Percentiles rank a stretch among this genome's conserved stretches.
These are phyloP conservation scores for Herminia tarsipennalis DNA, from an alignment of 2,888 invertebrate genomes.

Conservation along the genomic window DNA sequence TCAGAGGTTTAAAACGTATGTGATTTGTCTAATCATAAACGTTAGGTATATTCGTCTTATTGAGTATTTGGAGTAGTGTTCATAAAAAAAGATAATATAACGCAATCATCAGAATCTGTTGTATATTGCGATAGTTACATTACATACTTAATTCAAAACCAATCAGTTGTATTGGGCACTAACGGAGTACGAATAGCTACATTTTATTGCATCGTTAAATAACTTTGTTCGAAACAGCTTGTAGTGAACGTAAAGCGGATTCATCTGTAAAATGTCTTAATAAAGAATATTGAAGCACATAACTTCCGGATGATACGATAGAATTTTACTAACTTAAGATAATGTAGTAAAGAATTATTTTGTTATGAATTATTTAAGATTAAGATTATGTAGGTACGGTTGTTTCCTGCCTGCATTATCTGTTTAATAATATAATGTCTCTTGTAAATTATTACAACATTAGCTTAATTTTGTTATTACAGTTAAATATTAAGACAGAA, in stretches of 20 bases:
- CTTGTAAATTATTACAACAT: no score
- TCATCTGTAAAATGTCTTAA: constrained; percentile 9
- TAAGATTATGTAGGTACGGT: no score
- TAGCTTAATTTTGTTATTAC: no score
- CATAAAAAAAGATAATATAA: no score
- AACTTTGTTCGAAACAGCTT: constrained; percentile 17
- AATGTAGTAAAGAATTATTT: background rate
- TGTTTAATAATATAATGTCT: no score
- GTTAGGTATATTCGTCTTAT: background rate
- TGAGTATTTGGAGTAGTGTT: background rate
- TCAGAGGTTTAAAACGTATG: no score
- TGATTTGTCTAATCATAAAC: no score
- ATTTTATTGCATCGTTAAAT: constrained; percentile 27
- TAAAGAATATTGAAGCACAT: constrained; percentile 13
- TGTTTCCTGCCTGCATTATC: no score
- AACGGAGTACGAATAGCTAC: constrained; percentile 4
- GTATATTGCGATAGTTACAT: background rate
- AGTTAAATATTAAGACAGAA: no score
- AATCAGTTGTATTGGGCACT: constrained; percentile 28
- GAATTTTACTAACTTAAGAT: background rate
- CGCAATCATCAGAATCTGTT: no score
- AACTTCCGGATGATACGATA: constrained; percentile 1
- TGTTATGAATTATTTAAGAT: no score
- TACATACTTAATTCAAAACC: constrained; percentile 16
- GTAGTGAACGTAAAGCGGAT: constrained; percentile 5